Percentiles rank a stretch among this genome's conserved stretches.
phyloP scores from a whole-genome alignment of 2,888 invertebrate genomes.

The Callimorpha dominula region DNA sequence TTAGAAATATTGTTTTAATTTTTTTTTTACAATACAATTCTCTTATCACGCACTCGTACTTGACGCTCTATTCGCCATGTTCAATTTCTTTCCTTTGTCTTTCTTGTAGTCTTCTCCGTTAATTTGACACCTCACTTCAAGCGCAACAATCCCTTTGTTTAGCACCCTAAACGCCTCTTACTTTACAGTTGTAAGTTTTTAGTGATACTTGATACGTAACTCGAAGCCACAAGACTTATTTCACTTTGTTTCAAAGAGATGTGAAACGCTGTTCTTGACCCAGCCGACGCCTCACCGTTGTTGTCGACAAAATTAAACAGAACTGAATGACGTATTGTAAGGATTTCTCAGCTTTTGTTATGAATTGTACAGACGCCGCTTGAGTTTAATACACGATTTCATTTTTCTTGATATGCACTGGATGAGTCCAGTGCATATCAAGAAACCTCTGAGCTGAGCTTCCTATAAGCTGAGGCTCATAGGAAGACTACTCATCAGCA shows the following conservation, averaged over 20 bases:
- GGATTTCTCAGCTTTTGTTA: constrained; percentile 25
- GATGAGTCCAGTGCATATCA: too few species aligned
- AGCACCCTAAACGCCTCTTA: constrained; percentile 23
- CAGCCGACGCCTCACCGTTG: constrained; percentile 28
- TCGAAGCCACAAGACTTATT: constrained; percentile 23
- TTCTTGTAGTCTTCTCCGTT: constrained; percentile 19
- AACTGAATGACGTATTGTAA: constrained; percentile 28
- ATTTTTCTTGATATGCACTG: not conserved
- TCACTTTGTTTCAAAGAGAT: constrained; percentile 27
- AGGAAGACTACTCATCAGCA: too few species aligned
- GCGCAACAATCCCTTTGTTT: constrained; percentile 54
- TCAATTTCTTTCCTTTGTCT: constrained; percentile 8
- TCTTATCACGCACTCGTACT: not conserved
- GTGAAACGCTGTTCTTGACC: constrained; percentile 13
- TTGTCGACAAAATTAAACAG: constrained; percentile 39
- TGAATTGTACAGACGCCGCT: constrained; percentile 17
- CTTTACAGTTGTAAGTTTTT: constrained; percentile 12
- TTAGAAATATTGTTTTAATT: too few species aligned
- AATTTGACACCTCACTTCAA: constrained; percentile 43
- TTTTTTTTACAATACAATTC: too few species aligned
- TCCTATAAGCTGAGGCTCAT: too few species aligned
- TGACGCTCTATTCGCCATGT: not conserved
- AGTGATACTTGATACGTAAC: constrained; percentile 27
- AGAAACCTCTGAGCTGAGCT: too few species aligned
- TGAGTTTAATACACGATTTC: constrained; percentile 5